phyloP scores from a whole-genome alignment of 2,113 vertebrate genomes.

The Prochilodus magdalenae region DNA sequence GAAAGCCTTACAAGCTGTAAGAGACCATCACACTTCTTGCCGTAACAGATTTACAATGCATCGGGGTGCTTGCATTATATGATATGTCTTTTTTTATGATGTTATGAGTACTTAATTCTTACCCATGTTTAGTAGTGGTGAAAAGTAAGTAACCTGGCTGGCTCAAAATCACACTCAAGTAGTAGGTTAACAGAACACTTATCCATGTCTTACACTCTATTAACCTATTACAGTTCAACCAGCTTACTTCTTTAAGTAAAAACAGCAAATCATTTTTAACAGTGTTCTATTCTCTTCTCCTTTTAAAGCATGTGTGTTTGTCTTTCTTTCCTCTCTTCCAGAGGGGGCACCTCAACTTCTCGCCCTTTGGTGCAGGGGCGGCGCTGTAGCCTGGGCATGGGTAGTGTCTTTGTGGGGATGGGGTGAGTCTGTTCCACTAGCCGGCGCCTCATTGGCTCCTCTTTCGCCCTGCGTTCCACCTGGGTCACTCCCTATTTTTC shows the following conservation, averaged over 20 bases:
- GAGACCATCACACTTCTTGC: no score
- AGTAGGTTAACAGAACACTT: neutral
- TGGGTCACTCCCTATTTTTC: slow-evolving; percentile 10
- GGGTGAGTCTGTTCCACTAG: slow-evolving; percentile 73
- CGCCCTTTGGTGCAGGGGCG: slow-evolving; percentile 80
- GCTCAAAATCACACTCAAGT: neutral
- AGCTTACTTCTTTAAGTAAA: neutral
- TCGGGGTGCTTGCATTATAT: no score
- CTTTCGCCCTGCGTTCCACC: slow-evolving; percentile 37
- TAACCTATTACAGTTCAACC: neutral
- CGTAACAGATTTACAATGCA: no score
- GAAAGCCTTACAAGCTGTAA: no score
- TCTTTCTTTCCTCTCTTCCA: slow-evolving; percentile 68
- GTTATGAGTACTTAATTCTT: neutral
- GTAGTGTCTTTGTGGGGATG: slow-evolving; percentile 63
- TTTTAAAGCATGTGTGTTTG: slow-evolving; percentile 26
- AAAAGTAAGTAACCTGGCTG: neutral
- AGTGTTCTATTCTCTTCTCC: neutral
- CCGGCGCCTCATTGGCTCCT: slow-evolving; percentile 30
- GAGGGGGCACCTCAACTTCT: slow-evolving; percentile 84
- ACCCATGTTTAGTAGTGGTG: neutral
- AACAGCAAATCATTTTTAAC: neutral
- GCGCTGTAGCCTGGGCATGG: slow-evolving; percentile 71
- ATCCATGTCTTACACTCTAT: no score
- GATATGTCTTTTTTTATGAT: neutral